Evolutionary conservation across 2,888 invertebrate genomes (phyloP).

Genomic region (Drosophila kanekoi): DNA sequence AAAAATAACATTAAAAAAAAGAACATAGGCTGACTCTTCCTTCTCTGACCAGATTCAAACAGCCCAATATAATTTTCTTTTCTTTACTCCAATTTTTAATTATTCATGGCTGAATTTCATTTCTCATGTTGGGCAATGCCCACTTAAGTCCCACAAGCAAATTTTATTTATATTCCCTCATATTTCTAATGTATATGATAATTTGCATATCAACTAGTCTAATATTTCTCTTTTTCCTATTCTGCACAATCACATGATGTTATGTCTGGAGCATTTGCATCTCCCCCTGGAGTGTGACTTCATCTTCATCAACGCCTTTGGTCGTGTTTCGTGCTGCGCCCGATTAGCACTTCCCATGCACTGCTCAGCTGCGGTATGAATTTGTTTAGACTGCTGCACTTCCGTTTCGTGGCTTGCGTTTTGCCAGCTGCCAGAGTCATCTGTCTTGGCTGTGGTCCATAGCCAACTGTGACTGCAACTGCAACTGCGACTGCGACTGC

Average conservation of each 20-base stretch:
- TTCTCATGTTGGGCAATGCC: neutral
- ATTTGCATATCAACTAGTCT: constrained; percentile 26
- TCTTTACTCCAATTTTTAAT: neutral
- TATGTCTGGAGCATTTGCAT: constrained; percentile 26
- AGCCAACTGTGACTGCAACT: constrained; percentile 2
- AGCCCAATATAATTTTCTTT: neutral
- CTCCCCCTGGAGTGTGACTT: constrained; percentile 5
- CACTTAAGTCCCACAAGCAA: constrained; percentile 4
- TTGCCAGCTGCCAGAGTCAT: constrained; percentile 69
- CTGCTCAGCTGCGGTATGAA: constrained; percentile 46
- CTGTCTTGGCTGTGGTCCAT: constrained; percentile 46
- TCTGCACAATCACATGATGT: constrained; percentile 23
- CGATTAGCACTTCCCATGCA: constrained; percentile 76
- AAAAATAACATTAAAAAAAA: too few relatives aligned
- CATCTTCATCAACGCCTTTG: constrained; percentile 24
- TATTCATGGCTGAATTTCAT: neutral
- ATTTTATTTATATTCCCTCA: neutral
- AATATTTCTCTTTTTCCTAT: neutral
- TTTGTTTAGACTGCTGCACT: constrained; percentile 81
- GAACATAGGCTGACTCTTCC: too few relatives aligned
- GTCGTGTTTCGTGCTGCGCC: constrained; percentile 67
- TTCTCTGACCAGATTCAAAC: too few relatives aligned
- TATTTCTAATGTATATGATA: constrained; percentile 22
- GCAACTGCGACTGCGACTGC: neutral
- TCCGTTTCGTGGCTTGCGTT: constrained; percentile 60